Base-by-base conservation (phyloP, 2,113 vertebrate genomes). In the Chrysemys picta region DNA sequence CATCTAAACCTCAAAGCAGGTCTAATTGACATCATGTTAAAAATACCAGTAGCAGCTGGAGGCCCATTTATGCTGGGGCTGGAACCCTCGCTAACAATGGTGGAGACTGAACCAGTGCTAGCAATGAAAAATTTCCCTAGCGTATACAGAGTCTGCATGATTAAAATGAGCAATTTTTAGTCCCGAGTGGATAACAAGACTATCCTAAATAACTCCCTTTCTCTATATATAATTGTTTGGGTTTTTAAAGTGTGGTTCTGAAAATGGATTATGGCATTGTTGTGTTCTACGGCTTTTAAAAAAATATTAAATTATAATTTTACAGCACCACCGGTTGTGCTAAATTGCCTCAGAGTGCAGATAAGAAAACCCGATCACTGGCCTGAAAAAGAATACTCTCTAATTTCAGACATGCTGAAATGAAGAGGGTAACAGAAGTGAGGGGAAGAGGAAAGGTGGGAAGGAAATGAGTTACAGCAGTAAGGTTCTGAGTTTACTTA, bases 401-500 rank as follows among this genome's bases (percentile, higher is more conserved):
- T 82, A 86, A 93, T 54, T 89, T 97, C 95, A 93, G 92, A 6
- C 13, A 8, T 84, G 72, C 88, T 78, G 89, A 88, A 95, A 65
- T 57, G 82, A 69, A n/a, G 80, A 38, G 7, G 88, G 25, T 59
- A 84, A 42, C 53, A 91, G 80, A 94, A 91, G 59, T 80, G 45
- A 82, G 88, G 81, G 80, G 50, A 80, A 75, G 38, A 1, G 8
- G 38, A 83, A 92, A 89, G 90, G 83, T 92, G 92, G 84, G 89
- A 95, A 85, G 65, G 92, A 80, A 75, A 57, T 88, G 35, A 92
- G 87, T 95, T 96, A 82, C 81, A 94, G 96, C 83, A 95, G 90
- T 94, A 95, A 96, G 94, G 91, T 49, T 57, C 69, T 57, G 89
- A 95, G 96, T 97, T 95, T 94, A 42, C 89, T 94, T 80, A 57